A percentile compares a stretch with the other conserved stretches of the same genome.
Conservation (phyloP, 2,797 vertebrate genomes). For the Myiothlypis coronata region DNA sequence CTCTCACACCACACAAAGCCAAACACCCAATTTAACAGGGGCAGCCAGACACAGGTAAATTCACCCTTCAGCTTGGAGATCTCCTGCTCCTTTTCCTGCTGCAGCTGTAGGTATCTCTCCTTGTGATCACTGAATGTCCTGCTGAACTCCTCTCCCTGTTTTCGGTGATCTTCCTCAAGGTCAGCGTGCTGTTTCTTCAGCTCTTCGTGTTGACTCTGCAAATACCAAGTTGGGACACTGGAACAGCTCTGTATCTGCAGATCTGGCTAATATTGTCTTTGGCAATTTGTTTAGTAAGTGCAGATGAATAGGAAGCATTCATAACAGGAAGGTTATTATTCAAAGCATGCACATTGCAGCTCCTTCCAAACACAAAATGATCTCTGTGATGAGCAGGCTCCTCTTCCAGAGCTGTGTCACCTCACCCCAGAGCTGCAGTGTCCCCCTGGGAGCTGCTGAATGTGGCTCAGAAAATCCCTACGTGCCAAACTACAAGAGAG, state of each 20-base stretch:
- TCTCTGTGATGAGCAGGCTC: not conserved
- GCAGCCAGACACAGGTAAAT: not conserved
- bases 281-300: conserved; percentile 15
- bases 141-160: conserved; percentile 86
- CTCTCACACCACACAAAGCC: not conserved
- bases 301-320: conserved; percentile 36
- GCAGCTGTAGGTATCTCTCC: conserved; percentile 82
- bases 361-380: not conserved
- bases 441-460: not conserved
- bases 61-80: conserved; percentile 91
- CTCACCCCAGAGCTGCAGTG: not conserved
- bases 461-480: not conserved
- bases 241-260: not conserved
- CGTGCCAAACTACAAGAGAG: not conserved
- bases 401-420: not conserved
- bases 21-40: not conserved
- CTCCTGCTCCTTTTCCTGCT: conserved; percentile 87
- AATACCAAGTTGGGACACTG: conserved; percentile 21
- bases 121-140: conserved; percentile 86
- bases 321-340: conserved; percentile 37
- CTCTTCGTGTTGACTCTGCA: conserved; percentile 93
- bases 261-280: conserved; percentile 31
- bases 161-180: conserved; percentile 88
- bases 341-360: not conserved
- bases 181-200: conserved; percentile 91